These are phyloP conservation scores for Lysandra coridon DNA, from an alignment of 2,888 invertebrate species.

Conservation along the genomic window DNA sequence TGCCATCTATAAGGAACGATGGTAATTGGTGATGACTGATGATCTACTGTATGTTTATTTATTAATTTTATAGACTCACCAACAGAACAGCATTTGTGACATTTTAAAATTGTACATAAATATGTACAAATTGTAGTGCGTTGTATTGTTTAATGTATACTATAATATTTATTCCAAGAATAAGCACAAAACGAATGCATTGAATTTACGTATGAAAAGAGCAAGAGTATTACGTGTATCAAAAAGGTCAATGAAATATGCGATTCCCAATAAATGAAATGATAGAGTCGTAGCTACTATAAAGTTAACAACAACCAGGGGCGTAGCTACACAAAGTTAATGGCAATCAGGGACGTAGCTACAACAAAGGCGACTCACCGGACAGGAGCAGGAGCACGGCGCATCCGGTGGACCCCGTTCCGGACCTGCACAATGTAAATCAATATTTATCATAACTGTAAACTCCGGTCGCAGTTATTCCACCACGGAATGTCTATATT, in stretches of 20 bases:
- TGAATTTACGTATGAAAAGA: background rate
- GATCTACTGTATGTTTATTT: no score
- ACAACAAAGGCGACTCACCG: conserved; percentile 41
- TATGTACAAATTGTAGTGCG: no score
- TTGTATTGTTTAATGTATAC: background rate
- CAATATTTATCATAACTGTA: conserved; percentile 21
- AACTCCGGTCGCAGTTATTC: background rate
- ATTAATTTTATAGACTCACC: no score
- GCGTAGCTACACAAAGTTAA: background rate
- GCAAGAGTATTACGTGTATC: no score
- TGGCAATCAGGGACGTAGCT: conserved; percentile 12
- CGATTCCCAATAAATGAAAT: background rate
- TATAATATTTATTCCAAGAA: background rate
- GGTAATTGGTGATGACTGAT: no score
- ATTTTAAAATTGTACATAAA: no score
- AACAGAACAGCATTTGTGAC: no score
- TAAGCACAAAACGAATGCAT: background rate
- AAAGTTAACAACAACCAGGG: no score
- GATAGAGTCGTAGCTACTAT: background rate
- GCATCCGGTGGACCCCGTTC: conserved; percentile 41
- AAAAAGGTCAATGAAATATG: background rate
- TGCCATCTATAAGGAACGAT: no score
- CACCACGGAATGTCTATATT: background rate
- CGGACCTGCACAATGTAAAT: conserved; percentile 29
- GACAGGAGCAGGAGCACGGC: conserved; percentile 44